Evolutionary conservation across 2,797 vertebrate genomes (phyloP).

Genomic region (Alosa sapidissima): DNA sequence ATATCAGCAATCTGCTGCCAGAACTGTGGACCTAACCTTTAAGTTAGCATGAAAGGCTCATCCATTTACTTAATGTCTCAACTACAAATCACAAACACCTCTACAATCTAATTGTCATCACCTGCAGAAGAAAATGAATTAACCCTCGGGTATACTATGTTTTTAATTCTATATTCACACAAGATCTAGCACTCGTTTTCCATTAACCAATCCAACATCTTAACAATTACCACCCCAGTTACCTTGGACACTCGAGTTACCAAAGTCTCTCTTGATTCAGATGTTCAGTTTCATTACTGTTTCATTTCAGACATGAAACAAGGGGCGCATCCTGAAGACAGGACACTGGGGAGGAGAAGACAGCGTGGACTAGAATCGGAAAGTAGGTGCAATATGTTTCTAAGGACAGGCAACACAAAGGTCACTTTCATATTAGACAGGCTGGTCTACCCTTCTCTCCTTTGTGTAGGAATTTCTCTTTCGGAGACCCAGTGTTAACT

Average conservation of each 20-base stretch:
- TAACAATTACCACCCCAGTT: neutral
- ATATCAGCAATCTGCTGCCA: neutral
- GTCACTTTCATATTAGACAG: neutral
- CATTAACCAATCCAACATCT: neutral
- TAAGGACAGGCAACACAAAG: slow-evolving; percentile 1
- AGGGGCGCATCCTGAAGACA: neutral
- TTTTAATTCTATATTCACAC: neutral
- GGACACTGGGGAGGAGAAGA: neutral
- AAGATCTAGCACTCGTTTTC: neutral
- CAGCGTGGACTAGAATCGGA: neutral
- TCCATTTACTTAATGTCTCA: no score
- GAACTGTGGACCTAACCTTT: no score
- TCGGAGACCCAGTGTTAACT: neutral
- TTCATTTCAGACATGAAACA: neutral
- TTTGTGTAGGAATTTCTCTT: neutral
- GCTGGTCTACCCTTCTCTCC: neutral
- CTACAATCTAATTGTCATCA: neutral
- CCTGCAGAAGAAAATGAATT: neutral
- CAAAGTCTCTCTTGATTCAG: neutral
- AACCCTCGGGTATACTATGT: neutral
- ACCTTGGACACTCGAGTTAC: neutral
- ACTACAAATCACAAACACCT: no score
- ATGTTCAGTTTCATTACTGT: neutral
- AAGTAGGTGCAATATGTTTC: slow-evolving; percentile 15
- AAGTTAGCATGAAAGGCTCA: neutral